phyloP scores from a whole-genome alignment of 2,113 vertebrate genomes.

The Vidua macroura region DNA sequence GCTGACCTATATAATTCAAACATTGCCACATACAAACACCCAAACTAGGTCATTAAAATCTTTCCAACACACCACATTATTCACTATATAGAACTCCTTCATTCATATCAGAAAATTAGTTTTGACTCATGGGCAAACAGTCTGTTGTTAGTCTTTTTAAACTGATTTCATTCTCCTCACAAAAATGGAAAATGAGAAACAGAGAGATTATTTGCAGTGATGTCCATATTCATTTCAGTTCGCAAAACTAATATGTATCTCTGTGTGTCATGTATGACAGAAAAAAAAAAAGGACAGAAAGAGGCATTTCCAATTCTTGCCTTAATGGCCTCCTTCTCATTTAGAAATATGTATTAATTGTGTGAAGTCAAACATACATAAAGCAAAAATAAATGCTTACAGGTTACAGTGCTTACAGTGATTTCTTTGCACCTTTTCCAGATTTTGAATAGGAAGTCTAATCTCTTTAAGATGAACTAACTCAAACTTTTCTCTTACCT shows the following conservation, averaged over 20 bases:
- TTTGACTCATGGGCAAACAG: not conserved
- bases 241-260: not conserved
- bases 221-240: not conserved
- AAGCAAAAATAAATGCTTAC: slow-evolving; percentile 1
- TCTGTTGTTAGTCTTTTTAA: slow-evolving; percentile 9
- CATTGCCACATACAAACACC: not conserved
- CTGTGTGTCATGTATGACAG: not conserved
- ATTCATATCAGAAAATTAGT: slow-evolving; percentile 48
- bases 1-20: not conserved
- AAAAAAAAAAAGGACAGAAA: not conserved
- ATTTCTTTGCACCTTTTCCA: slow-evolving; percentile 27
- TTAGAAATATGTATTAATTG: not conserved
- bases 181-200: not conserved
- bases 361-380: not conserved
- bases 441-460: slow-evolving; percentile 47
- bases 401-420: not conserved
- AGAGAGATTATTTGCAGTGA: not conserved
- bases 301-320: not conserved
- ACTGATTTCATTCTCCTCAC: slow-evolving; percentile 15
- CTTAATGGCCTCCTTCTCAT: not conserved
- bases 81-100: not conserved
- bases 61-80: not conserved
- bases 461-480: slow-evolving; percentile 56
- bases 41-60: slow-evolving; percentile 14
- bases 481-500: not conserved